A percentile compares a stretch with the other conserved stretches of the same genome.
These are phyloP conservation scores for Trachurus trachurus DNA, from an alignment of 2,797 vertebrate genomes.

Conservation along the genomic window DNA sequence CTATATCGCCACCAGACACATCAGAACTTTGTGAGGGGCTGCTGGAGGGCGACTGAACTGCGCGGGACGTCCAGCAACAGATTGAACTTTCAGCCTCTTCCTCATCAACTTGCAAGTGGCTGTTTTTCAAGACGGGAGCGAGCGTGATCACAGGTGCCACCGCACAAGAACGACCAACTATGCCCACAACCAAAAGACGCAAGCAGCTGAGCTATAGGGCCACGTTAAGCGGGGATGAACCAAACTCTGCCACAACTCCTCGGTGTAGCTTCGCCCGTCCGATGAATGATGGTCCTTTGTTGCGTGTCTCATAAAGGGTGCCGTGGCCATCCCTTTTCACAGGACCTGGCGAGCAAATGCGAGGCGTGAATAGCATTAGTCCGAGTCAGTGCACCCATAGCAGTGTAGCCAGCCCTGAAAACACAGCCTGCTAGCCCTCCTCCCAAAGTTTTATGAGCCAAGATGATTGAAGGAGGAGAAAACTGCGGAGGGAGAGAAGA, in stretches of 20 bases:
- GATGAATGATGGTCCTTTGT: slow-evolving; percentile 83
- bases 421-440: slow-evolving; percentile 75
- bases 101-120: not conserved
- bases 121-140: not conserved
- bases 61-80: not conserved
- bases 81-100: not conserved
- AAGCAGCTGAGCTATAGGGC: slow-evolving; percentile 14
- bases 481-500: slow-evolving; percentile 47
- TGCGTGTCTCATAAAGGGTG: slow-evolving; percentile 70
- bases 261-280: slow-evolving; percentile 35
- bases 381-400: slow-evolving; percentile 85
- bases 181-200: not conserved
- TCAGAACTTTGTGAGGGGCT: not conserved
- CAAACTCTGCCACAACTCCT: slow-evolving; percentile 45
- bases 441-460: slow-evolving; percentile 80
- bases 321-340: slow-evolving; percentile 75
- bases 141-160: not conserved
- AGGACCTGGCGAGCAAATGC: slow-evolving; percentile 78
- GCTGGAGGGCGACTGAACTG: not conserved
- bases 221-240: slow-evolving; percentile 3
- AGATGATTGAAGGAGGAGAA: slow-evolving; percentile 81
- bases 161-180: not conserved
- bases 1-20: slow-evolving; percentile 58
- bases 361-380: slow-evolving; percentile 84
- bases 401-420: slow-evolving; percentile 84